phyloP scores from a whole-genome alignment of 2,888 invertebrate genomes.

The Hyalella azteca region DNA sequence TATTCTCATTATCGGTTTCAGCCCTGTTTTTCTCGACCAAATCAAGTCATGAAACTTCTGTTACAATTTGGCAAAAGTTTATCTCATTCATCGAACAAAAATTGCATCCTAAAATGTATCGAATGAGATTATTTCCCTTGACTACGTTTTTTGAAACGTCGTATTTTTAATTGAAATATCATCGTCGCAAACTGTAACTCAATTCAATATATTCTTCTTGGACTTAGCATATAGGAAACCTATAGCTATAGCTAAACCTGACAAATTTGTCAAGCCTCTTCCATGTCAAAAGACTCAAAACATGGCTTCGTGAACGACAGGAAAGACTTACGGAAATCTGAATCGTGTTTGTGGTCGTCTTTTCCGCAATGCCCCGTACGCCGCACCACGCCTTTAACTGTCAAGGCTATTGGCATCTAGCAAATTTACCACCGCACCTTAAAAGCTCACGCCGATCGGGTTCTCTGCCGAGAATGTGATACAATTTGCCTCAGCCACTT shows the following conservation, averaged over 20 bases:
- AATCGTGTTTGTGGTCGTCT: neutral
- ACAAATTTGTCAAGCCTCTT: neutral
- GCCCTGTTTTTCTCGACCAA: no score
- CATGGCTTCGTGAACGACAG: neutral
- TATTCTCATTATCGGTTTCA: no score
- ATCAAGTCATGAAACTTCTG: no score
- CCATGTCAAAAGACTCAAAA: neutral
- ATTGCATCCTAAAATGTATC: no score
- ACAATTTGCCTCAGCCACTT: neutral
- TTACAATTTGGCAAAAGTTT: no score
- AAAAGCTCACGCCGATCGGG: constrained; percentile 9
- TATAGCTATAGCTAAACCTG: neutral
- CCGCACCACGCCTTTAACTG: neutral
- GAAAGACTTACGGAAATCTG: neutral
- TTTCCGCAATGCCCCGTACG: neutral
- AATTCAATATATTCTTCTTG: no score
- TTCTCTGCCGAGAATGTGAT: neutral
- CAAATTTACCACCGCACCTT: neutral
- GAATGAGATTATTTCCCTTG: no score
- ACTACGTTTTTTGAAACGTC: no score
- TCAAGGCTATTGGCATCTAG: neutral
- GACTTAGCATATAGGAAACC: no score
- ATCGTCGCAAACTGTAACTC: no score
- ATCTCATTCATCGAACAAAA: no score
- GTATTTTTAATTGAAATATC: no score